These are phyloP conservation scores for Synanthedon myopaeformis DNA, from an alignment of 2,888 invertebrate genomes.

Conservation along the genomic window DNA sequence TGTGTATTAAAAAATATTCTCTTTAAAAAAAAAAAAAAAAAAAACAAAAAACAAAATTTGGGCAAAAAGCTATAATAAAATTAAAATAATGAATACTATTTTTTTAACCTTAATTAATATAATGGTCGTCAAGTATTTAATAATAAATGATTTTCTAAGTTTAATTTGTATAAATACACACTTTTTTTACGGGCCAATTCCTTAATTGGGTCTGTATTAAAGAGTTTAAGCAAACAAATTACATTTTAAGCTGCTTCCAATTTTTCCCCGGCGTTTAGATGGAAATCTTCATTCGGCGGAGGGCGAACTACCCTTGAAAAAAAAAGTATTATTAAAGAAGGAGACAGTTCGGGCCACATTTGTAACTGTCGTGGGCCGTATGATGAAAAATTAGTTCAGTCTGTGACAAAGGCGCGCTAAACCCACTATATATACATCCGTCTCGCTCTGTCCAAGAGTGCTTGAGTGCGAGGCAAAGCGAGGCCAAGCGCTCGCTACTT, in stretches of 20 bases:
- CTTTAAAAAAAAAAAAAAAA: no score
- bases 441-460: conserved; percentile 37
- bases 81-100: no score
- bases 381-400: conserved; percentile 72
- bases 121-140: no score
- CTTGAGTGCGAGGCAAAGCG: conserved; percentile 14
- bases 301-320: conserved; percentile 66
- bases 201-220: conserved; percentile 39
- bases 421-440: conserved; percentile 52
- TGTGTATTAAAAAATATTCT: no score
- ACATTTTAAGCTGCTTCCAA: conserved; percentile 57
- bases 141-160: no score
- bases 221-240: conserved; percentile 51
- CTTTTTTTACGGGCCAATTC: conserved; percentile 11
- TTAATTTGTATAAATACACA: no score
- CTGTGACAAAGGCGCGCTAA: conserved; percentile 67
- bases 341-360: conserved; percentile 70
- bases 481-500: conserved; percentile 41
- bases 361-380: conserved; percentile 70
- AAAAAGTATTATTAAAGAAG: conserved; percentile 72
- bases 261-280: conserved; percentile 48
- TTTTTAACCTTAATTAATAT: no score
- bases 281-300: conserved; percentile 61
- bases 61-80: no score
- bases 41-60: no score